These are phyloP conservation scores for Vulpes lagopus DNA, from an alignment of 2,113 vertebrate genomes.

Conservation along the genomic window DNA sequence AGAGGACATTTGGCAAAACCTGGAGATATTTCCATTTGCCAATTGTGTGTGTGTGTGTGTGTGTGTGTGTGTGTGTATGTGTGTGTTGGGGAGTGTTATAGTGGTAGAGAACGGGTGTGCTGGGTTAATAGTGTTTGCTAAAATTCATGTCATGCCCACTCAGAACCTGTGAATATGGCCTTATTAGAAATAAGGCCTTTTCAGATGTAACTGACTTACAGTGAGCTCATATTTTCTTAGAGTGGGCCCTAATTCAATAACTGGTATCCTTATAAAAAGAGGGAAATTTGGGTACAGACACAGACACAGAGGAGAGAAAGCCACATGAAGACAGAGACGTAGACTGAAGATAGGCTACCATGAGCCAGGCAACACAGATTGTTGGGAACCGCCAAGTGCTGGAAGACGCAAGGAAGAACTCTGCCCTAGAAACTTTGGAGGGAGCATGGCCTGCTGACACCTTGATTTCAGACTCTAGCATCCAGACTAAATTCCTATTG, in stretches of 20 bases:
- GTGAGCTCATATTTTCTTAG: neutral
- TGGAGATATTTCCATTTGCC: neutral
- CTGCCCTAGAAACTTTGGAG: neutral
- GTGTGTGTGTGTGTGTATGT: no score
- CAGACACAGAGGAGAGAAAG: neutral
- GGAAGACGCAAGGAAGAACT: neutral
- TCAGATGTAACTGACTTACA: neutral
- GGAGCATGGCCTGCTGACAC: neutral
- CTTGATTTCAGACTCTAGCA: neutral
- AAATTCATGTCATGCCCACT: neutral
- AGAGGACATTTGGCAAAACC: neutral
- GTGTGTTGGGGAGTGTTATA: neutral
- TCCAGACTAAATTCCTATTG: neutral
- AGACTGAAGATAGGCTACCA: neutral
- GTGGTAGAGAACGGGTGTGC: neutral
- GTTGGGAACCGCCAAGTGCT: no score
- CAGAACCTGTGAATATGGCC: neutral
- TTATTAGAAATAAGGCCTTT: neutral
- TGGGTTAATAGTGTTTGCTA: neutral
- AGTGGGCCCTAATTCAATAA: neutral
- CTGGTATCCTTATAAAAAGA: neutral
- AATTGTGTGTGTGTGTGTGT: neutral
- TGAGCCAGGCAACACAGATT: neutral
- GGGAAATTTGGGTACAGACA: neutral
- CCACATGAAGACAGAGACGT: neutral